Conservation (phyloP, 2,888 invertebrate genomes). For the Thymelicus acteon region DNA sequence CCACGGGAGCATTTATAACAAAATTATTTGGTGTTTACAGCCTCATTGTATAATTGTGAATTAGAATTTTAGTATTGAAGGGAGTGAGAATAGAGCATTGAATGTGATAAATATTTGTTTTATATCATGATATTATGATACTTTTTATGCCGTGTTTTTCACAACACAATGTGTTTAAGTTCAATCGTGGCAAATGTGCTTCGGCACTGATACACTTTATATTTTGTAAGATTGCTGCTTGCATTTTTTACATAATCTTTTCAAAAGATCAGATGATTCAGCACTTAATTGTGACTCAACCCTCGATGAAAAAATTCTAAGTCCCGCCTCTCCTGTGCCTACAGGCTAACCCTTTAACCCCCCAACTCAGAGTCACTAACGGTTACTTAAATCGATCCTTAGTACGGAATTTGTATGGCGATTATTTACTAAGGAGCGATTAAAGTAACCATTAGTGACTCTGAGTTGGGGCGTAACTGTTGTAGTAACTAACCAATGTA, state of each 20-base stretch:
- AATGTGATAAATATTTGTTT: slow-evolving; percentile 40
- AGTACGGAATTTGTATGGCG: too few relatives aligned
- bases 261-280: background rate
- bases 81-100: slow-evolving; percentile 41
- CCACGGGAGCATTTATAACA: slow-evolving; percentile 63
- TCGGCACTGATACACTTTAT: slow-evolving; percentile 3
- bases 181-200: slow-evolving; percentile 12
- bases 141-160: slow-evolving; percentile 16
- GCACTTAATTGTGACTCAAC: background rate
- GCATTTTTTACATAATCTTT: slow-evolving; percentile 14
- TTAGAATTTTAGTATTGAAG: slow-evolving; percentile 52
- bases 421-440: too few relatives aligned
- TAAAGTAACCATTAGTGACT: too few relatives aligned
- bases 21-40: slow-evolving; percentile 49
- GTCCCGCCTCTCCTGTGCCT: background rate
- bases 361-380: too few relatives aligned
- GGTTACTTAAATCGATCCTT: too few relatives aligned
- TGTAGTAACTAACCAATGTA: slow-evolving; percentile 5
- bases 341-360: background rate
- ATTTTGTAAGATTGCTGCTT: slow-evolving; percentile 8
- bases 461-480: too few relatives aligned
- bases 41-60: slow-evolving; percentile 46
- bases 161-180: background rate
- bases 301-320: slow-evolving; percentile 13
- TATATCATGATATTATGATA: slow-evolving; percentile 32